Conservation (phyloP, 2,113 vertebrate genomes). For the Pterocles orientalis region DNA sequence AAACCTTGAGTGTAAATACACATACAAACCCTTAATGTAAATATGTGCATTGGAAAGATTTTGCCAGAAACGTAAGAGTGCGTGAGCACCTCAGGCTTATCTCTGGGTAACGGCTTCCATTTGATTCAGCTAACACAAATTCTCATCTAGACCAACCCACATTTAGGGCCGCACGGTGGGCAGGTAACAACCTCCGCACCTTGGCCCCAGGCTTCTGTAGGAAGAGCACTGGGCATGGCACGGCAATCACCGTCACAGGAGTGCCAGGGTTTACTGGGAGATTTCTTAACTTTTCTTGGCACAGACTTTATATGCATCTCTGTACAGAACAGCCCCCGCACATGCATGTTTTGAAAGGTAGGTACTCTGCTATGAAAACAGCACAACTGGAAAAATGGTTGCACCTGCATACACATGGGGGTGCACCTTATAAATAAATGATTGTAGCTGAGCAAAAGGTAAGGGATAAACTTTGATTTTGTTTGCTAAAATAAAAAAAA, state of each 20-base stretch:
- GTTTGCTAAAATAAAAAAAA: neutral
- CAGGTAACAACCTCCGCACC: neutral
- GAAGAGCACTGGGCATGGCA: neutral
- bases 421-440: neutral
- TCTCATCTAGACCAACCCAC: neutral
- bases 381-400: neutral
- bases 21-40: neutral
- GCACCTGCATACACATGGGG: neutral
- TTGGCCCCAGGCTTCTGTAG: neutral
- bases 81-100: neutral
- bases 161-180: accelerated
- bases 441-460: neutral
- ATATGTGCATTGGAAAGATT: neutral
- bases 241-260: accelerated
- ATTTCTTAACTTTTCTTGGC: neutral
- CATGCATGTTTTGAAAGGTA: accelerated
- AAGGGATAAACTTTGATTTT: neutral
- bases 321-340: neutral
- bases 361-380: neutral
- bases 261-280: neutral
- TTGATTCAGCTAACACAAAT: neutral
- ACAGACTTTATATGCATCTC: neutral
- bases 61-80: neutral
- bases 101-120: neutral
- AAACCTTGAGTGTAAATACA: neutral